Conservation (phyloP, 2,797 vertebrate species). For the Columba guinea region DNA sequence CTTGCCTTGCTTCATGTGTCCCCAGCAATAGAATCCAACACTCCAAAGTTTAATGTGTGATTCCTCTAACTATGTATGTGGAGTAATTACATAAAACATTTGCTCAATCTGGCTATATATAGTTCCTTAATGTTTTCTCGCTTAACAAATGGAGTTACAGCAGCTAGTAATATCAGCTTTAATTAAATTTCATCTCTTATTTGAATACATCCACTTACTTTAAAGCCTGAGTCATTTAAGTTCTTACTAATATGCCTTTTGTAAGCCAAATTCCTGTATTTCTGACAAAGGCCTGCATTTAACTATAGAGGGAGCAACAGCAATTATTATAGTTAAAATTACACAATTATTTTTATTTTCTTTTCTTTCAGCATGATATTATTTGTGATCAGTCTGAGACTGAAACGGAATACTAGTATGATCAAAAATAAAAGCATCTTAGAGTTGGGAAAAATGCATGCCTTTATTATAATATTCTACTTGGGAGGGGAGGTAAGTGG, state of each 20-base stretch:
- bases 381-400: not conserved
- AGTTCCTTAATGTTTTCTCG: not conserved
- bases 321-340: not conserved
- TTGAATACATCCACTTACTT: not conserved
- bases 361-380: not conserved
- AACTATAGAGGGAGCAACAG: not conserved
- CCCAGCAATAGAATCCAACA: not conserved
- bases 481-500: no score
- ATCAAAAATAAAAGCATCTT: not conserved
- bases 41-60: not conserved
- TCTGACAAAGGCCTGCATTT: not conserved
- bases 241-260: not conserved
- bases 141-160: not conserved
- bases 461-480: not conserved
- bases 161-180: not conserved
- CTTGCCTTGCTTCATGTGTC: not conserved
- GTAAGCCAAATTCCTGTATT: not conserved
- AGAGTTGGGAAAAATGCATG: not conserved
- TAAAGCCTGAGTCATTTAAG: not conserved
- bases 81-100: not conserved
- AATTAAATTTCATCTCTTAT: conserved; percentile 13
- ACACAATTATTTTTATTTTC: not conserved
- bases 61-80: not conserved
- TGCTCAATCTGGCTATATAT: not conserved
- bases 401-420: not conserved